Evolutionary conservation across 35 echinoderm and acorn worm genomes (phyloP), one percentile per base, ranked within the genome.

Genomic region (Lytechinus pictus): DNA sequence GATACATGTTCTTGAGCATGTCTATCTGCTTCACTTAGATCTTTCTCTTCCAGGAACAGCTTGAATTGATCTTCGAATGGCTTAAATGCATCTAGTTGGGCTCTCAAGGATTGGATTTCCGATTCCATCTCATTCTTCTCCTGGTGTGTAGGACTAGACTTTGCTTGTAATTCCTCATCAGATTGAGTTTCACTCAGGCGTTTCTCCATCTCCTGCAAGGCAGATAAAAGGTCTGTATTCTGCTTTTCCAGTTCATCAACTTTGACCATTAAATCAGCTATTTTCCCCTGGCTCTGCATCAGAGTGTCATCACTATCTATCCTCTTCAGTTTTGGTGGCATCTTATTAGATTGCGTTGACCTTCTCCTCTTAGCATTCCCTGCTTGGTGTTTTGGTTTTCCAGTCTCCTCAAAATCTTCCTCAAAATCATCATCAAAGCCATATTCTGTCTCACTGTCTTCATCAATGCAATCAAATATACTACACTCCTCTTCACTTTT

Each of bases 381-480:
- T 12, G 88, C 88, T 89, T 33, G 52, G 24, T 29, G 3, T 89
- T 89, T 27, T 4, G 28, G 8, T 90, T 90, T 90, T 52, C 29
- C 27, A 54, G n/a, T 94, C 58, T 86, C 92, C 51, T 96, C 91
- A 8, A 8, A 51, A 54, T 61, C 13, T 56, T 97, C 86, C 54
- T 97, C 95, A 10, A 27, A 57, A 86, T 92, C 58, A 86, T 96
- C 87, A 92, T 94, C 89, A 24, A 19, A 79, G 66, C 8, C 66
- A n/a, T 79, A 16, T 7, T 79, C 66, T 24, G 16, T 24, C 66
- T 79, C 66, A 27, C 71, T 86, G 5, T 95, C 97, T 91, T 95
- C 28, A 60, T 96, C 89, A 51, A 53, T 72, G 52, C 94, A 86
- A 55, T 97, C 95, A 91, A 93, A 93, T 54, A 93, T 93, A 24